Evolutionary conservation across 37 sponge, comb jelly and placozoan genomes (phyloP).

Genomic region (Axinella damicornis): DNA sequence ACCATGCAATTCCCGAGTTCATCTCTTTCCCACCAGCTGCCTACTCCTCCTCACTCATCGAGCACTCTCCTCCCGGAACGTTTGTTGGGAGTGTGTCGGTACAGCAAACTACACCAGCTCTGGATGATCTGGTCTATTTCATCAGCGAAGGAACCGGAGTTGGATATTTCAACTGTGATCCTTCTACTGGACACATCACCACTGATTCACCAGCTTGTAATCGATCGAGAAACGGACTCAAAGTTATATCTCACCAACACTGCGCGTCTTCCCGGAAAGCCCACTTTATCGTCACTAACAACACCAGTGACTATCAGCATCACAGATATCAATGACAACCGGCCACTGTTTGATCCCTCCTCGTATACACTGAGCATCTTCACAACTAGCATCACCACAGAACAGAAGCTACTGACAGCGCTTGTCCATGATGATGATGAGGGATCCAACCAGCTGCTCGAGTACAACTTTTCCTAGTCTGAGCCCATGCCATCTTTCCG

Average conservation of each 20-base stretch:
- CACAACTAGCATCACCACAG: neutral
- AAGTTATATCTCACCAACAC: neutral
- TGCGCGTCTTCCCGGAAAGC: neutral
- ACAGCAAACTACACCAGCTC: slow-evolving; percentile 11
- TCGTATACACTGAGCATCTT: neutral
- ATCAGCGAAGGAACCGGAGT: slow-evolving; percentile 12
- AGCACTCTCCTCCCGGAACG: slow-evolving; percentile 3
- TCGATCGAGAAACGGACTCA: slow-evolving; percentile 16
- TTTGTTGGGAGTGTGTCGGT: slow-evolving; percentile 40
- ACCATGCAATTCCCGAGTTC: slow-evolving; percentile 29
- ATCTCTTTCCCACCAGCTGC: neutral
- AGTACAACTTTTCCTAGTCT: neutral
- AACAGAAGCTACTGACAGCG: neutral
- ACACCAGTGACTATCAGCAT: slow-evolving; percentile 14
- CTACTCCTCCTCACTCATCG: slow-evolving; percentile 26
- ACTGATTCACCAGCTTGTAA: neutral
- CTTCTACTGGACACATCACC: slow-evolving; percentile 16
- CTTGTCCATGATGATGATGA: slow-evolving; percentile 21
- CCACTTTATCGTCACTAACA: neutral
- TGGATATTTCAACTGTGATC: neutral
- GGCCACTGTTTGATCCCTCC: slow-evolving; percentile 15
- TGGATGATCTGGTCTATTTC: slow-evolving; percentile 12
- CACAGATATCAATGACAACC: slow-evolving; percentile 36
- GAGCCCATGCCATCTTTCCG: neutral
- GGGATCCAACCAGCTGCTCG: slow-evolving; percentile 7